Evolutionary conservation across 2,797 vertebrate species (phyloP), one percentile per base, ranked within the genome.

Genomic region (Arctocebus calabarensis): DNA sequence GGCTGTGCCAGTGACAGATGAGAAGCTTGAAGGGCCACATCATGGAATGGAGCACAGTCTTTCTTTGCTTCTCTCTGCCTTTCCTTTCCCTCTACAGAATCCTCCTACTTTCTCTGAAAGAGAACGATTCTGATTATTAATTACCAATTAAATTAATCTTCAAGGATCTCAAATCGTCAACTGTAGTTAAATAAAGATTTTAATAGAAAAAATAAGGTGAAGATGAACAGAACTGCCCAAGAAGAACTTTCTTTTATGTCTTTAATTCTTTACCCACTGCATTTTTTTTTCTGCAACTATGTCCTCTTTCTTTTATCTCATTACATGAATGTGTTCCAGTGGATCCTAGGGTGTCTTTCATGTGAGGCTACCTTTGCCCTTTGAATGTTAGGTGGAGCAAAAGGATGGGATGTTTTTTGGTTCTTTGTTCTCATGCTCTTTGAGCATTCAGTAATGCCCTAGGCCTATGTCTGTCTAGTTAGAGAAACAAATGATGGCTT

Each of bases 61-160:
- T 82, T 64, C 40, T 79, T 29, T 68, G 57, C 14, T 55, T 73
- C 34, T 43, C 45, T 55, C 25, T 37, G 22, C 7, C 6, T 84
- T 85, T 5, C 22, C 13, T 11, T 10, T 68, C 22, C 29, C 7
- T 64, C 22, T 22, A 19, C 23, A 7, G 29, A 59, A 9, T 12
- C 14, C 14, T 73, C 32, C 14, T 75, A 90, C 11, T 52, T 64
- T 7, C 61, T 87, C 29, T 73, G 32, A 48, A 87, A 70, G 12
- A 75, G 43, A 91, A 90, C 62, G 0, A 73, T 57, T 90, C 32
- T 78, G 23, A 57, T 20, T 82, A 84, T 74, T 23, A 34, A 32
- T 81, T 74, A 34, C 62, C 57, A 92, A 77, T 43, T 62, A 78
- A 82, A 40, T 43, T 81, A 57, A 77, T 74, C 57, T 82, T 92